Evolutionary conservation across 2,797 vertebrate species (phyloP).

Genomic region (Dromococcyx pavoninus): DNA sequence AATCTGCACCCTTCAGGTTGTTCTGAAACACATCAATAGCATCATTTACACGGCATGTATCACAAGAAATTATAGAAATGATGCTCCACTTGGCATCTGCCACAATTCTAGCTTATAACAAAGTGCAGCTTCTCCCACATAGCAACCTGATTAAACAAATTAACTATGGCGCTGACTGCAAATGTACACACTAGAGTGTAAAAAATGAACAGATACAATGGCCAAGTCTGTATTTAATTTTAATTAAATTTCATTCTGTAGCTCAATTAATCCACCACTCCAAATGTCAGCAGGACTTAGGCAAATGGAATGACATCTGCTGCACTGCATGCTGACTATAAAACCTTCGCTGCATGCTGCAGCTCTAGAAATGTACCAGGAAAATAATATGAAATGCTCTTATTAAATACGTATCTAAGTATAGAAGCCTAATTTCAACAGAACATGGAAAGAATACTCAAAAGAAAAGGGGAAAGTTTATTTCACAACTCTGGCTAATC

Average conservation of each 20-base stretch:
- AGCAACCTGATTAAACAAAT: constrained; percentile 92
- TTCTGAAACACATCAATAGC: constrained; percentile 68
- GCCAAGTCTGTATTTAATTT: constrained; percentile 89
- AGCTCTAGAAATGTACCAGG: constrained; percentile 83
- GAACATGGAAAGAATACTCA: constrained; percentile 34
- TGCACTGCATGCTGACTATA: constrained; percentile 86
- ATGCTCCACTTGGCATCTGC: constrained; percentile 79
- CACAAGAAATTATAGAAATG: constrained; percentile 28
- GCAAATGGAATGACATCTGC: constrained; percentile 98
- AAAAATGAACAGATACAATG: constrained; percentile 83
- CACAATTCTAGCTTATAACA: constrained; percentile 78
- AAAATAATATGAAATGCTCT: constrained; percentile 63
- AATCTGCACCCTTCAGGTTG: constrained; percentile 44
- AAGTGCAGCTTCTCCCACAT: constrained; percentile 82
- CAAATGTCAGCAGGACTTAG: constrained; percentile 97
- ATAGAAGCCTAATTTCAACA: constrained; percentile 56
- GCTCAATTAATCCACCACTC: constrained; percentile 88
- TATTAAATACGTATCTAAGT: constrained; percentile 65
- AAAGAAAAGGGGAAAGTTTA: constrained; percentile 40
- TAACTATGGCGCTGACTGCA: constrained; percentile 81
- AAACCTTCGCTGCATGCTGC: constrained; percentile 85
- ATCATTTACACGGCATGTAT: constrained; percentile 62
- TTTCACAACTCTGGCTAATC: not conserved
- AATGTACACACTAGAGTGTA: constrained; percentile 78
- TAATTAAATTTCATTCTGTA: constrained; percentile 94